Conservation (phyloP, 2,888 invertebrate genomes). For the Melangyna quadrimaculata region DNA sequence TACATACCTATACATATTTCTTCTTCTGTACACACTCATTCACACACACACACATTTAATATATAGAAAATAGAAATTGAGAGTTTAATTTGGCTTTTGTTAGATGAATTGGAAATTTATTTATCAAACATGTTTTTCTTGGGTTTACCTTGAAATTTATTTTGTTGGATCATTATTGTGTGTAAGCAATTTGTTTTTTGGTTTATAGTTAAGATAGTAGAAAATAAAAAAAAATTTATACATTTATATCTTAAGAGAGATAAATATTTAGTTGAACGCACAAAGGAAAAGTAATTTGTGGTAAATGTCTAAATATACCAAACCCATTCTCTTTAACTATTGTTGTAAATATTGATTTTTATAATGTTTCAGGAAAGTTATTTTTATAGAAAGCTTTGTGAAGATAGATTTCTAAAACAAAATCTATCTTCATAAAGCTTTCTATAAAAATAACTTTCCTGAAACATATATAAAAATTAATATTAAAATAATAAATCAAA, state of each 20-base stretch:
- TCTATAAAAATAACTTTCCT: too few relatives aligned
- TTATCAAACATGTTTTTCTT: conserved; percentile 31
- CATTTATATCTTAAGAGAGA: neutral
- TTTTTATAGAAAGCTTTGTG: too few relatives aligned
- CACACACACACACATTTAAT: neutral
- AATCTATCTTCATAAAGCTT: too few relatives aligned
- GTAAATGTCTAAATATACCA: too few relatives aligned
- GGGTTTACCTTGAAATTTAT: conserved; percentile 3
- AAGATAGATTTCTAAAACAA: too few relatives aligned
- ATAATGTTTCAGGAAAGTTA: too few relatives aligned
- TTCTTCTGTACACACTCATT: neutral
- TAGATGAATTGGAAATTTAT: conserved; percentile 40
- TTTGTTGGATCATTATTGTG: neutral
- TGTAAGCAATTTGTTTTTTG: neutral
- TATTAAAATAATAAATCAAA: too few relatives aligned
- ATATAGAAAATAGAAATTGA: neutral
- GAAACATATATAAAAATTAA: too few relatives aligned
- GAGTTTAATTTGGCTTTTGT: conserved; percentile 35
- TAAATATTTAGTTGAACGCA: neutral
- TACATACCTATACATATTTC: neutral
- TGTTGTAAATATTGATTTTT: too few relatives aligned
- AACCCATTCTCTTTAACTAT: too few relatives aligned
- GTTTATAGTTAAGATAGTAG: neutral
- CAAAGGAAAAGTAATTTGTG: too few relatives aligned
- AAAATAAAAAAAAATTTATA: too few relatives aligned